Conservation (phyloP, 2,888 invertebrate genomes). For the Subacronicta megacephala region DNA sequence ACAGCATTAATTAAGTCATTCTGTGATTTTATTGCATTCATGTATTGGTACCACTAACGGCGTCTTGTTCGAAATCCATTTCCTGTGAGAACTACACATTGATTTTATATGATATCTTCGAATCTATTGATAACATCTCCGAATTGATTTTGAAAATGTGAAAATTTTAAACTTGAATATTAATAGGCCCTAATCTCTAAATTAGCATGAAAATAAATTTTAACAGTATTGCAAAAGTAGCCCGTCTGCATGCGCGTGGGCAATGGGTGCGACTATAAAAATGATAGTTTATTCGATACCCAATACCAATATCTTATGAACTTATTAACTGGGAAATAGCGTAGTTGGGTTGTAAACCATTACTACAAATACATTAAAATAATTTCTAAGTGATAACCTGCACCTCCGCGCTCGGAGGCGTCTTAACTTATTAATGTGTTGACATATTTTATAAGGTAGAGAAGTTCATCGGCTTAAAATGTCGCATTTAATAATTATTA, state of each 20-base stretch:
- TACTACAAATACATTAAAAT: conserved; percentile 25
- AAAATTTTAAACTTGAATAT: conserved; percentile 14
- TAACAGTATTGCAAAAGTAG: conserved; percentile 18
- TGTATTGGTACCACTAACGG: background rate
- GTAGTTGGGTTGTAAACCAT: conserved; percentile 17
- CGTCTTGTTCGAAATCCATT: background rate
- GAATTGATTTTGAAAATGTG: background rate
- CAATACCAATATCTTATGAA: conserved; percentile 16
- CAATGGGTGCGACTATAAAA: conserved; percentile 30
- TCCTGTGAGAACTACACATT: background rate
- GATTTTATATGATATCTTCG: background rate
- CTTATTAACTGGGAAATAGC: conserved; percentile 29
- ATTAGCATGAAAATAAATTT: conserved; percentile 16
- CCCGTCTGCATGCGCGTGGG: conserved; percentile 8
- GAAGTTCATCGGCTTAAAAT: conserved; percentile 47
- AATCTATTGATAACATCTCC: background rate
- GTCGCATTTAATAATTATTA: conserved; percentile 36
- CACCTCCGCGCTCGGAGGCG: conserved; percentile 3
- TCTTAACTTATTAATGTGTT: conserved; percentile 30
- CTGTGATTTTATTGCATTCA: too few relatives aligned
- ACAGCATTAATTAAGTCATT: too few relatives aligned
- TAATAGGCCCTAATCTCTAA: conserved; percentile 11
- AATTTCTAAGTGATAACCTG: conserved; percentile 15
- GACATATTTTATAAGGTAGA: conserved; percentile 37
- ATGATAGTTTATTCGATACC: conserved; percentile 18